Evolutionary conservation across 2,888 invertebrate genomes (phyloP), one percentile per base, ranked within the genome.

Genomic region (Machimus atricapillus): DNA sequence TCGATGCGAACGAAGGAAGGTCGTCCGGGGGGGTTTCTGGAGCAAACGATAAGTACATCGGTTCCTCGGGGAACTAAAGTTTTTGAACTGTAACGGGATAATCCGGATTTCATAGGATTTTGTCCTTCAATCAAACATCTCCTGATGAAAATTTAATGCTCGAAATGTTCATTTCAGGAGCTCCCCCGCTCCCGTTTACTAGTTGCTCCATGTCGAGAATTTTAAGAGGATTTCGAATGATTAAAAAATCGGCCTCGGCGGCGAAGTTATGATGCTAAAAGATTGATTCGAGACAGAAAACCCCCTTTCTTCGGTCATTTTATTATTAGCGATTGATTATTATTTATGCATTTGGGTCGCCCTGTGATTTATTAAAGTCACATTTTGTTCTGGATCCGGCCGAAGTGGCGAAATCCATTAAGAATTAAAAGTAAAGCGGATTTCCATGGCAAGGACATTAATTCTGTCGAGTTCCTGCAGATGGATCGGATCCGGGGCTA

Each of bases 71-170:
- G 56, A 40, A 81, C 78, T 78, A 87, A 87, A 87, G 82, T 87
- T 87, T 87, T 87, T 87, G 87, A 87, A 87, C 87, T 87, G 74
- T 82, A 76, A 82, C 87, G 74, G 87, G 87, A 87, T 87, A 76
- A 87, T 87, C 87, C 83, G 82, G 87, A 87, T 87, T 87, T 83
- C 52, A 74, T 76, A 83, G 87, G 87, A 87, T 87, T 87, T 83
- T 86, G 81, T 81, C 86, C 79, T 86, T 79, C 86, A 86, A 86
- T 86, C 86, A 86, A 86, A 86, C 79, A 86, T 86, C 86, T 81
- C 81, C 81, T 86, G 86, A 86, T 86, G 81, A 86, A 86, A 86
- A 86, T 86, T 86, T 86, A 66, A 86, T 86, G 86, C 79, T 86
- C 76, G 23, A 52, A 85, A 73, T 58, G 37, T 52, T 52, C 37